A percentile compares a stretch with the other conserved stretches of the same genome.
Conservation (phyloP, 1,140 invertebrate genomes). For the Panagrolaimus sp. region DNA sequence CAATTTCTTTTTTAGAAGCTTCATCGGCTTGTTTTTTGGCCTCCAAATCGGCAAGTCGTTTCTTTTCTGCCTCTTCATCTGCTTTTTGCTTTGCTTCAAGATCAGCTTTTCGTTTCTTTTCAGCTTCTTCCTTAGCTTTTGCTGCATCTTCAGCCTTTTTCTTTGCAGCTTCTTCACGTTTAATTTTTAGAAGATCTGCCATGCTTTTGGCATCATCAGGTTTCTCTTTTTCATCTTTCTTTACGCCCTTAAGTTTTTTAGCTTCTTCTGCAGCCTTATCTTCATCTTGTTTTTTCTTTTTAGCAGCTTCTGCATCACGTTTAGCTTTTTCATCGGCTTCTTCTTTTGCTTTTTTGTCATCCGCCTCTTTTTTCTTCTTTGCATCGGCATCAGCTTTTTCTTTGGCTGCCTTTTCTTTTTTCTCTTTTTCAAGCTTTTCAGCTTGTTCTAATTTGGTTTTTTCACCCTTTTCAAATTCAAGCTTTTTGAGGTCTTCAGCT, state of each 20-base stretch:
- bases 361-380: not conserved
- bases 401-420: not conserved
- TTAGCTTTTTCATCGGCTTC: not conserved
- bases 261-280: not conserved
- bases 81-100: constrained; percentile 8
- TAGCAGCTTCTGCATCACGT: constrained; percentile 13
- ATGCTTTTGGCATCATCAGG: not conserved
- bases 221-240: not conserved
- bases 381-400: constrained; percentile 6
- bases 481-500: not conserved
- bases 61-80: not conserved
- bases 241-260: not conserved
- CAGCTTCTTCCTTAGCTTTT: constrained; percentile 10
- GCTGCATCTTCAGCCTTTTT: constrained; percentile 7
- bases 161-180: constrained; percentile 10
- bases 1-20: not conserved
- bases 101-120: constrained; percentile 3
- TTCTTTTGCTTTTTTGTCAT: constrained; percentile 1
- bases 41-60: not conserved
- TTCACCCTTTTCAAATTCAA: not conserved
- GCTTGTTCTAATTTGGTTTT: not conserved
- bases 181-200: not conserved
- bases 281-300: not conserved
- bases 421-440: not conserved
- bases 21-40: not conserved